These are phyloP conservation scores for Mystacides longicornis DNA, from an alignment of 2,888 invertebrate species.

Conservation along the genomic window DNA sequence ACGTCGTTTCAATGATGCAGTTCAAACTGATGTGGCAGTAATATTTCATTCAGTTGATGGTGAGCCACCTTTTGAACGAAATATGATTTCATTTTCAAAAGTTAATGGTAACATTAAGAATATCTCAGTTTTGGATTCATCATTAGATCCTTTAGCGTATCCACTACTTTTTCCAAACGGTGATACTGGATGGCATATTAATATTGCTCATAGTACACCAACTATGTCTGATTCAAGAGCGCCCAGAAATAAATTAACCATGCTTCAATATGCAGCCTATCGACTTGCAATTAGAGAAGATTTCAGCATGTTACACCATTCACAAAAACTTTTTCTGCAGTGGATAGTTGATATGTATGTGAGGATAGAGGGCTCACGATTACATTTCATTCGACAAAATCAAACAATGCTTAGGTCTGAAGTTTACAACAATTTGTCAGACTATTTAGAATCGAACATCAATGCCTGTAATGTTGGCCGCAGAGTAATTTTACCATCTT, in stretches of 20 bases:
- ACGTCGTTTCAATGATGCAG: conserved; percentile 20
- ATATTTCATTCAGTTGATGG: conserved; percentile 20
- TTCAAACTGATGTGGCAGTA: conserved; percentile 20
- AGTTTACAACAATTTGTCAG: conserved; percentile 23
- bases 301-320: neutral
- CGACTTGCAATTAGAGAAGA: neutral
- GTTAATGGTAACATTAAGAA: conserved; percentile 11
- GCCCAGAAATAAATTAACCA: conserved; percentile 1
- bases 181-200: conserved; percentile 21
- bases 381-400: conserved; percentile 26
- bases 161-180: conserved; percentile 23
- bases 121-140: conserved; percentile 21
- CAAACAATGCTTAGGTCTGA: conserved; percentile 27
- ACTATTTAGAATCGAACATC: conserved; percentile 10
- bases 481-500: conserved; percentile 5
- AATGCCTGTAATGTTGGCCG: conserved; percentile 22
- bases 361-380: conserved; percentile 30
- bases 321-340: conserved; percentile 27
- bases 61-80: conserved; percentile 18
- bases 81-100: conserved; percentile 20
- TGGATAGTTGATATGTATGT: conserved; percentile 30
- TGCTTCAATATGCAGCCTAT: neutral
- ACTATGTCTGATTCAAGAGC: conserved; percentile 11
- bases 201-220: conserved; percentile 17
- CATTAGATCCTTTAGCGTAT: conserved; percentile 20